A percentile compares a stretch with the other conserved stretches of the same genome.
Evolutionary conservation across 2,888 invertebrate species (phyloP).

Genomic region (Drosophila niveifrons): DNA sequence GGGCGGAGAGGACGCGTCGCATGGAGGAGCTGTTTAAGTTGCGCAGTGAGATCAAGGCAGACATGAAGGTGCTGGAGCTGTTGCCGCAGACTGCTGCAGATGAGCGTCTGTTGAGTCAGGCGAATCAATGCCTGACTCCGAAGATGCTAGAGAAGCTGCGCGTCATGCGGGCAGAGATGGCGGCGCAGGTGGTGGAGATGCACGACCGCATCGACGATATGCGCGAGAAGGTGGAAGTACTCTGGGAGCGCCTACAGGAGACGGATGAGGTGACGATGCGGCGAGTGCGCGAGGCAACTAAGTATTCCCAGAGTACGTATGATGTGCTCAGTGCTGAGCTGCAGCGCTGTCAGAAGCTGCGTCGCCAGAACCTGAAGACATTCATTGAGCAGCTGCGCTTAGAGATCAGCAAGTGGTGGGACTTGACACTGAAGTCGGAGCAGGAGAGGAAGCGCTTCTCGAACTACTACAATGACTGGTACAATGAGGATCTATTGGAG

Average conservation of each 20-base stretch:
- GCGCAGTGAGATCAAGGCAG: slow-evolving; percentile 84
- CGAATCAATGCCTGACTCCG: slow-evolving; percentile 87
- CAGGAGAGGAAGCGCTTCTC: slow-evolving; percentile 88
- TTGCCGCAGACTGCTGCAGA: slow-evolving; percentile 74
- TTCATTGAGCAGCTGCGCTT: slow-evolving; percentile 87
- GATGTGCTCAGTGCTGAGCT: slow-evolving; percentile 88
- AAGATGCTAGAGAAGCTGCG: slow-evolving; percentile 88
- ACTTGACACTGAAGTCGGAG: slow-evolving; percentile 90
- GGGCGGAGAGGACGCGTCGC: slow-evolving; percentile 87
- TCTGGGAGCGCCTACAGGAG: slow-evolving; percentile 92
- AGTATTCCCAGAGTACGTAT: slow-evolving; percentile 79
- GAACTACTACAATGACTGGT: slow-evolving; percentile 89
- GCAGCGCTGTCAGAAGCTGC: slow-evolving; percentile 90
- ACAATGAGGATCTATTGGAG: slow-evolving; percentile 92
- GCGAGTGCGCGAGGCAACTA: slow-evolving; percentile 86
- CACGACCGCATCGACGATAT: slow-evolving; percentile 87
- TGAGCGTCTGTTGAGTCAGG: slow-evolving; percentile 84
- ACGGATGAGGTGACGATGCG: slow-evolving; percentile 88
- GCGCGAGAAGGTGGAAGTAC: slow-evolving; percentile 87
- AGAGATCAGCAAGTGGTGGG: slow-evolving; percentile 92
- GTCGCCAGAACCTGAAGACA: slow-evolving; percentile 91
- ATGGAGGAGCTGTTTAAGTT: slow-evolving; percentile 81
- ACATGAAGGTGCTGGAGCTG: slow-evolving; percentile 84
- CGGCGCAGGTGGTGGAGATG: slow-evolving; percentile 87
- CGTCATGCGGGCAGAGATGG: slow-evolving; percentile 87